Evolutionary conservation across 1,140 invertebrate species (phyloP).

Genomic region (Euwallacea fornicatus): DNA sequence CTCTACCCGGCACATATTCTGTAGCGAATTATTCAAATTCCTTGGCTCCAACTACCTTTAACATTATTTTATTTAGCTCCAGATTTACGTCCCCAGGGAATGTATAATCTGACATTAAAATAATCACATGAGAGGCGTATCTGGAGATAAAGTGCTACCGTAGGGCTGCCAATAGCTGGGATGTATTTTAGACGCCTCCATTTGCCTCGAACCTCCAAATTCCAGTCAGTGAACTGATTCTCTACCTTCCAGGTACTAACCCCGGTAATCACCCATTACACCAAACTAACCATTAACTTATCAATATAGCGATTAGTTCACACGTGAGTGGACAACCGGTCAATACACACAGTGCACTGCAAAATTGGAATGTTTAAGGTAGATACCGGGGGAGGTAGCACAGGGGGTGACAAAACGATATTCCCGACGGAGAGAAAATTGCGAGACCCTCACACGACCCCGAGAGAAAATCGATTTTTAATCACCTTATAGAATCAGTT

Average conservation of each 20-base stretch:
- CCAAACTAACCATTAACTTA: neutral
- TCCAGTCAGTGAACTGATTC: too few relatives aligned
- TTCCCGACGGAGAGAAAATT: neutral
- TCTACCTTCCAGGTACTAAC: too few relatives aligned
- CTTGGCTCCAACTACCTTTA: too few relatives aligned
- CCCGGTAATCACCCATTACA: neutral
- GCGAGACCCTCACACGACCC: neutral
- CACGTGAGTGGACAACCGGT: neutral
- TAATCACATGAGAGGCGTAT: too few relatives aligned
- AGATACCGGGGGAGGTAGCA: constrained; percentile 4
- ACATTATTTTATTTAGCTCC: too few relatives aligned
- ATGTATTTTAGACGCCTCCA: too few relatives aligned
- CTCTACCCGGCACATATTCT: neutral
- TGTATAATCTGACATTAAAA: too few relatives aligned
- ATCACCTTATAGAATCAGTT: neutral
- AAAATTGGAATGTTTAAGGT: constrained; percentile 6
- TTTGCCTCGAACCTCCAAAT: too few relatives aligned
- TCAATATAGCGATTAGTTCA: neutral
- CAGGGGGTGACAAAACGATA: neutral
- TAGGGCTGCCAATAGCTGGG: too few relatives aligned
- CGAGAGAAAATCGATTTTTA: constrained; percentile 13
- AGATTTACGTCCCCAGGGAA: too few relatives aligned
- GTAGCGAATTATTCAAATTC: too few relatives aligned
- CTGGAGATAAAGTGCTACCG: too few relatives aligned
- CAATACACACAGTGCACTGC: neutral